These are phyloP conservation scores for Drosophila burlai DNA, from an alignment of 1,140 invertebrate genomes.

Conservation along the genomic window DNA sequence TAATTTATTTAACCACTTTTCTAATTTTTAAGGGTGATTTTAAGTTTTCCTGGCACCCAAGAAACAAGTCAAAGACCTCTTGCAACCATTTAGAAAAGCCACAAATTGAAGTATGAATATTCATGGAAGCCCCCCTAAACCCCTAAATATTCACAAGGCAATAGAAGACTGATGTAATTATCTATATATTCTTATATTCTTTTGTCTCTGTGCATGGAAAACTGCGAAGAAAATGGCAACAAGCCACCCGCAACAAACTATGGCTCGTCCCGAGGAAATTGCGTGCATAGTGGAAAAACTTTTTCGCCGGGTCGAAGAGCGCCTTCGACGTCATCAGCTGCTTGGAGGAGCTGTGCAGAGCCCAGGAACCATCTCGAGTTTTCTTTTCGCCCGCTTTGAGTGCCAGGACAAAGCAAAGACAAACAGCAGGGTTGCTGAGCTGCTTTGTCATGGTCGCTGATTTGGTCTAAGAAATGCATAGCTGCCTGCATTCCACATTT, in stretches of 20 bases:
- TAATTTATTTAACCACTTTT: not conserved
- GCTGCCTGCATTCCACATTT: constrained; percentile 76
- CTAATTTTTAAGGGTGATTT: not conserved
- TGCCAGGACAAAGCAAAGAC: constrained; percentile 35
- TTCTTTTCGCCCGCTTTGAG: constrained; percentile 57
- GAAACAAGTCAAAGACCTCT: not conserved
- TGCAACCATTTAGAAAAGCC: not conserved
- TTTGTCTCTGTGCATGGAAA: constrained; percentile 26
- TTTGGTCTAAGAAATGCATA: constrained; percentile 80
- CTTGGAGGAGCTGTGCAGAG: constrained; percentile 14
- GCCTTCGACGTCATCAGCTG: constrained; percentile 68
- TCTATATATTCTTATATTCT: not conserved
- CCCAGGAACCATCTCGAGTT: constrained; percentile 26
- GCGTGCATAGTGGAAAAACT: constrained; percentile 63
- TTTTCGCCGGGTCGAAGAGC: constrained; percentile 49
- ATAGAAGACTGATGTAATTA: constrained; percentile 19
- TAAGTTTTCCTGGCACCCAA: not conserved
- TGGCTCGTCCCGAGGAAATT: constrained; percentile 59
- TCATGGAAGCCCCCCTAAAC: not conserved
- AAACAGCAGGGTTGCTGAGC: constrained; percentile 39
- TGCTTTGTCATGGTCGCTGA: constrained; percentile 77
- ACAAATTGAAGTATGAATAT: constrained; percentile 5
- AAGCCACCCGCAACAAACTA: constrained; percentile 53
- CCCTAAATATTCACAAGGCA: constrained; percentile 8
- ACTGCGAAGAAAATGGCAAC: constrained; percentile 4